Base-by-base conservation (phyloP, 2,113 vertebrate genomes). In the Cyanoramphus novaezelandiae region DNA sequence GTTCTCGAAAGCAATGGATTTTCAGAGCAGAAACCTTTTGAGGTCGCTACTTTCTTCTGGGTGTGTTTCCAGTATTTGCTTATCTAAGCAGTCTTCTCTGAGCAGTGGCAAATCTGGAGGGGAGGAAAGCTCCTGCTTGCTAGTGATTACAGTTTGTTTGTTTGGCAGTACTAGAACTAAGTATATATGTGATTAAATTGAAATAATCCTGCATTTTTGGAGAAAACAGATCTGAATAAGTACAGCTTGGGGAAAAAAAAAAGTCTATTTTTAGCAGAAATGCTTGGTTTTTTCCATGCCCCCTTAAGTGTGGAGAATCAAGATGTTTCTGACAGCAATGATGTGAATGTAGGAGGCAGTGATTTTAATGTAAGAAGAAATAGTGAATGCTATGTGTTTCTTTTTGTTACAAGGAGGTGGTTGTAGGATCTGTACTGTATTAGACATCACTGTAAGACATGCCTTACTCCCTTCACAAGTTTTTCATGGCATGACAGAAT, bases 281-380 rank as follows among this genome's bases (percentile, higher is more conserved):
- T 71, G 31, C 55, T 84, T 93, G n/a, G 20, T 91, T 95, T 94
- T 82, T 87, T 65, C 63, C 57, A 46, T 4, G 53, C 69, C 55
- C 82, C 50, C 60, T 87, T 79, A 62, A 67, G 67, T 91, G 82
- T 82, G 67, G 85, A 88, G 85, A 92, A 95, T 52, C 33, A 57
- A 95, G 92, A 88, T 86, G 86, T 65, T 90, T 92, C 88, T 97
- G 88, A 95, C 88, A 92, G 96, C 79, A 67, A 1, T 86, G 76
- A 94, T 91, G 79, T 90, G 92, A 50, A 80, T 83, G 88, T 92
- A 65, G 90, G 93, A 97, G 90, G 90, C 14, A 84, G 65, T 67
- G 93, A 91, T 95, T 94, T 89, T 46, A 91, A 90, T 87, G 65
- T 47, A 79, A 90, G 87, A 82, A 82, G 85, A 46, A 92, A 77